Percentiles rank a stretch among this genome's conserved stretches.
phyloP scores from a whole-genome alignment of 2,797 vertebrate species.

The Gymnoscopelus microlampas region DNA sequence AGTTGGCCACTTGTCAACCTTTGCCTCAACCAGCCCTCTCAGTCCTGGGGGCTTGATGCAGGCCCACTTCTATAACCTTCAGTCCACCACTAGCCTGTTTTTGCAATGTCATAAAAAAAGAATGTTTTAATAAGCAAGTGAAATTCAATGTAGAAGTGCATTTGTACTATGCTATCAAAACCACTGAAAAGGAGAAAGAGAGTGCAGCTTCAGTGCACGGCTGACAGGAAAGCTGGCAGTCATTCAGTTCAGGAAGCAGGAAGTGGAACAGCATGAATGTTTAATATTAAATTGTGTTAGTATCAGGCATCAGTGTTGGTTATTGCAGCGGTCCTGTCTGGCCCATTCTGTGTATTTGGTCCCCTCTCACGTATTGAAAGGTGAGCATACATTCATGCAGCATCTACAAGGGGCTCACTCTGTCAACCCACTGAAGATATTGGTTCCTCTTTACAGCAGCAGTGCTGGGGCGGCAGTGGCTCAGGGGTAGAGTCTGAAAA shows the following conservation, averaged over 20 bases:
- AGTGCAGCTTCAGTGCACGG: neutral
- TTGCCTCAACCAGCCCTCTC: too few species aligned
- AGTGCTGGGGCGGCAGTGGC: too few species aligned
- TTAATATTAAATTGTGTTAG: constrained; percentile 21
- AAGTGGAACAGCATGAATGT: constrained; percentile 9
- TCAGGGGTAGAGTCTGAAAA: too few species aligned
- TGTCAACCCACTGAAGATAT: constrained; percentile 1
- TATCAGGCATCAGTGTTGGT: constrained; percentile 12
- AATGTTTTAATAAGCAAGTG: constrained; percentile 6
- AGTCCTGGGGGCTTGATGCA: too few species aligned
- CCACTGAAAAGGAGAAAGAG: constrained; percentile 2
- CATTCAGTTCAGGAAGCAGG: constrained; percentile 27
- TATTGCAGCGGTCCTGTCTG: constrained; percentile 6
- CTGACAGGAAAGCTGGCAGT: constrained; percentile 3
- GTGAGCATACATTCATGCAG: constrained; percentile 2
- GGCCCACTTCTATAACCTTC: constrained; percentile 7
- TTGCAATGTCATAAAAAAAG: constrained; percentile 45
- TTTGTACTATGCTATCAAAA: neutral
- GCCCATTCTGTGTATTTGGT: neutral
- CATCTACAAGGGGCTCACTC: neutral
- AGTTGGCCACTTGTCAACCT: too few species aligned
- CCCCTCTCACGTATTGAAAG: constrained; percentile 14
- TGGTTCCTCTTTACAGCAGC: constrained; percentile 7
- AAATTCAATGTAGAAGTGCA: constrained; percentile 11
- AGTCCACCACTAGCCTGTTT: neutral